phyloP scores from a whole-genome alignment of 1,140 invertebrate species.

The Magallana ariakensis region DNA sequence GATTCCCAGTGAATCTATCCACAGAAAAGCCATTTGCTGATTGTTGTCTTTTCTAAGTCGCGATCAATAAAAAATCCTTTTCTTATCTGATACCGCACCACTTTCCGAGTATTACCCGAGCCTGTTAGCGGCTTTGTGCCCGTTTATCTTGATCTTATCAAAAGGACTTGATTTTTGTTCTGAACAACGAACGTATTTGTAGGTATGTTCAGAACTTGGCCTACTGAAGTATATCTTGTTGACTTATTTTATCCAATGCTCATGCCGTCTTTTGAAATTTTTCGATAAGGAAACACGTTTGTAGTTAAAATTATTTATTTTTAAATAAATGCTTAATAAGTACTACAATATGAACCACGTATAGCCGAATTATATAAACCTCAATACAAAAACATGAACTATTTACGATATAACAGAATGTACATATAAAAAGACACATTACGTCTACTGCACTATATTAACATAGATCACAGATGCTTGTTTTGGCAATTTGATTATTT shows the following conservation, averaged over 20 bases:
- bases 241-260: background rate
- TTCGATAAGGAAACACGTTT: background rate
- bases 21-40: background rate
- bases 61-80: background rate
- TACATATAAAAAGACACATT: background rate
- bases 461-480: slow-evolving; percentile 24
- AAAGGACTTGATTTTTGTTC: background rate
- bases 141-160: slow-evolving; percentile 12
- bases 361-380: too few relatives aligned
- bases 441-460: background rate
- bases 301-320: background rate
- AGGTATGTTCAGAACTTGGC: background rate
- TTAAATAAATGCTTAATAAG: background rate
- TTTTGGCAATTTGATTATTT: background rate
- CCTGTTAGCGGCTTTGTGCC: background rate
- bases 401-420: background rate
- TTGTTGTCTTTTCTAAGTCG: background rate
- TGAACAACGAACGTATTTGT: slow-evolving; percentile 2
- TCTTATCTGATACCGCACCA: background rate
- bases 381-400: background rate
- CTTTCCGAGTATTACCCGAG: background rate
- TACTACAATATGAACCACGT: too few relatives aligned
- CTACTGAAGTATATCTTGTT: background rate
- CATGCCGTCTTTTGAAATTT: background rate
- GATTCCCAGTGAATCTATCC: background rate